Percentiles rank a stretch among this genome's conserved stretches.
Evolutionary conservation across 2,113 vertebrate genomes (phyloP).

Genomic region (Excalfactoria chinensis): DNA sequence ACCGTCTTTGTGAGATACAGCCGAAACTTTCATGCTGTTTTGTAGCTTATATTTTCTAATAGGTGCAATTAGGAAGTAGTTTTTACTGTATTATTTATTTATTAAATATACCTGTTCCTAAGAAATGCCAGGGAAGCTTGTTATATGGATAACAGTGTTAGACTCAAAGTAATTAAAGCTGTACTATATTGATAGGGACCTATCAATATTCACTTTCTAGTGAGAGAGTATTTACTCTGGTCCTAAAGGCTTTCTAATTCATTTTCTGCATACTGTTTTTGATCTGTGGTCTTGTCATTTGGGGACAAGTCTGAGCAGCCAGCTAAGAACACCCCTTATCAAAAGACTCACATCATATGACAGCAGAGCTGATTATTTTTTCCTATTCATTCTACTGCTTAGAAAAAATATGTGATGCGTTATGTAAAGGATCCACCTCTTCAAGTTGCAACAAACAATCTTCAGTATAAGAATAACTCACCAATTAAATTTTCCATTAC

Average conservation of each 20-base stretch:
- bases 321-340: background rate
- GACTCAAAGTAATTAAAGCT: slow-evolving; percentile 36
- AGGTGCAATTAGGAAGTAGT: slow-evolving; percentile 13
- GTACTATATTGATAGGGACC: slow-evolving; percentile 3
- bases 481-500: background rate
- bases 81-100: slow-evolving; percentile 38
- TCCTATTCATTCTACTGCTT: background rate
- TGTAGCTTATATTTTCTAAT: slow-evolving; percentile 41
- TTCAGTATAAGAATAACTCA: background rate
- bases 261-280: slow-evolving; percentile 27
- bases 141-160: slow-evolving; percentile 9
- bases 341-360: background rate
- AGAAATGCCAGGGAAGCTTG: background rate
- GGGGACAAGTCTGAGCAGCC: slow-evolving; percentile 18
- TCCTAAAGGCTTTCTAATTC: slow-evolving; percentile 36
- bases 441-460: background rate
- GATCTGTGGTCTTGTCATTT: slow-evolving; percentile 5
- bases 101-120: slow-evolving; percentile 4
- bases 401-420: background rate
- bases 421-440: background rate
- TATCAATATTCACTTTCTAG: slow-evolving; percentile 22
- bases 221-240: slow-evolving; percentile 1
- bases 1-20: slow-evolving; percentile 6
- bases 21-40: slow-evolving; percentile 17
- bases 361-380: slow-evolving; percentile 1